Evolutionary conservation across 2,888 invertebrate genomes (phyloP), one percentile per base, ranked within the genome.

Genomic region (Eretmocerus hayati): DNA sequence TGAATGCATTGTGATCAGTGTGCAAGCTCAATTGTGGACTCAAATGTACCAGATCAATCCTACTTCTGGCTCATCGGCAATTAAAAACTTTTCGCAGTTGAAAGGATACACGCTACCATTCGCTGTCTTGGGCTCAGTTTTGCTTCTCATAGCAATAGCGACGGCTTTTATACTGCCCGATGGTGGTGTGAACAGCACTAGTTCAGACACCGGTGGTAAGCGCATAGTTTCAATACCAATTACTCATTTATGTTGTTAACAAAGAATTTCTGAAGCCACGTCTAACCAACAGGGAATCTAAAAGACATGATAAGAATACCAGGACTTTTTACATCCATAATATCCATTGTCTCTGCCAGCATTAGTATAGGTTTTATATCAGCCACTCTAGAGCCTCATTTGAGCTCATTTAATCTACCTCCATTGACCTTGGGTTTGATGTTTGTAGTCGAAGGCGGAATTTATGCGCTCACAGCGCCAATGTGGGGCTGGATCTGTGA

Each of bases 371-470:
- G 89, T 19, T 94, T 91, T 70, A 75, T 93, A 20, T 87, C 90
- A 66, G 91, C 92, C 0, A 92, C 92, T 0, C 74, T 93, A 18
- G 89, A 92, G 59, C 88, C 87, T 0, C 92, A 92, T 74, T 75
- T 93, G n/a, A 69, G 86, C 56, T 75, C 78, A 72, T 87, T 87
- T 63, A 58, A 77, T 2, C 74, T 88, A 52, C 77, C 82, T 0
- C 84, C 87, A 0, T 77, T 87, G 39, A 66, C 84, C n/a, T 71
- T 87, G 55, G 90, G 90, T 0, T 68, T 87, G 42, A 84, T 90
- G 81, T 90, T 90, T 64, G 82, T 90, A 32, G 85, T 90, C 58
- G 88, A 85, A 65, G 89, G 90, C 5, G 87, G 84, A 0, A 77
- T 82, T 13, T 90, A 90, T 68, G 89, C 89, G 0, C 46, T 84